Percentiles rank a stretch among this genome's conserved stretches.
Conservation (phyloP, 2,888 invertebrate genomes). For the Monochamus alternatus region DNA sequence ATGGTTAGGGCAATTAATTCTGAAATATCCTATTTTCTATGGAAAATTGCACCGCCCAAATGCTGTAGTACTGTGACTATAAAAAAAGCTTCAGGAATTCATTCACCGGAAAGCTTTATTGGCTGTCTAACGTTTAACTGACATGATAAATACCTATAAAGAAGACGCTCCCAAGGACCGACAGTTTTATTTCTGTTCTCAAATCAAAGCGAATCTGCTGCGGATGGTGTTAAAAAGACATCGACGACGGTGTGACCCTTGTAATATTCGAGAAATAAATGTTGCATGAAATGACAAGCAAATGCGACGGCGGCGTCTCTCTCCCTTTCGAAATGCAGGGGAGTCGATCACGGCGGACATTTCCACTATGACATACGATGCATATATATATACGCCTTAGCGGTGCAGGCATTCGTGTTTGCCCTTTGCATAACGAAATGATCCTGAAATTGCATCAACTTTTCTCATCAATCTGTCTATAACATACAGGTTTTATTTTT, state of each 20-base stretch:
- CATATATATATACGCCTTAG: not conserved
- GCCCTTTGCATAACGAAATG: not conserved
- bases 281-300: conserved; percentile 53
- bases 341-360: conserved; percentile 14
- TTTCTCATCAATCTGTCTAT: not conserved
- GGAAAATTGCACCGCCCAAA: too few relatives aligned
- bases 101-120: conserved; percentile 12
- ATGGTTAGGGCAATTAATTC: too few relatives aligned
- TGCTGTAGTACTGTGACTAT: too few relatives aligned
- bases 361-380: conserved; percentile 1
- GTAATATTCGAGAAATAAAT: conserved; percentile 48
- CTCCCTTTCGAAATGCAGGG: not conserved
- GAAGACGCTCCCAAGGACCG: not conserved
- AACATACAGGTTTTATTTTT: too few relatives aligned
- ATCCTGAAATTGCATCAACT: not conserved
- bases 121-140: conserved; percentile 1
- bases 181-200: conserved; percentile 14
- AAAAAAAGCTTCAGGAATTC: not conserved
- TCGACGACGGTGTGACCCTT: conserved; percentile 23
- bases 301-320: conserved; percentile 34
- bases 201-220: conserved; percentile 16
- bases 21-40: too few relatives aligned
- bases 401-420: not conserved
- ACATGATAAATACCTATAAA: conserved; percentile 19
- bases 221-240: conserved; percentile 13